Evolutionary conservation across 2,888 invertebrate species (phyloP).

Genomic region (Harpalus rubripes): DNA sequence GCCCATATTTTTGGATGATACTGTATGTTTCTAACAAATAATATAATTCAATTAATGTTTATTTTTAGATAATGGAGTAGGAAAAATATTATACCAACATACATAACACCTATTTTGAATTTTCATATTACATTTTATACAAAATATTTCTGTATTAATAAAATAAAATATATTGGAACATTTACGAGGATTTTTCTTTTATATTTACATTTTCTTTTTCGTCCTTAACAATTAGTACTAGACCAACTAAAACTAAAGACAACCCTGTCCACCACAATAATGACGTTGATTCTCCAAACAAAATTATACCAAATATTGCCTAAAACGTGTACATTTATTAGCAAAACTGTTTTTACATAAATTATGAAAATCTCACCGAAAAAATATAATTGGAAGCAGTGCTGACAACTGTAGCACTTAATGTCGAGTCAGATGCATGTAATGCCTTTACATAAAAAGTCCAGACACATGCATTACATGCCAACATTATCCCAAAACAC

Average conservation of each 20-base stretch:
- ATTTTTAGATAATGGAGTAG: slow-evolving; percentile 49
- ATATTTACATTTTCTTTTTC: slow-evolving; percentile 60
- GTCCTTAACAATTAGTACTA: slow-evolving; percentile 81
- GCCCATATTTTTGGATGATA: too few species aligned
- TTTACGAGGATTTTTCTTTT: slow-evolving; percentile 24
- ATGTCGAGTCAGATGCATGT: slow-evolving; percentile 81
- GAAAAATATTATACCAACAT: not conserved
- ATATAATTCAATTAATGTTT: not conserved
- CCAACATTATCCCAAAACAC: slow-evolving; percentile 79
- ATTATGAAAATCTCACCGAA: slow-evolving; percentile 77
- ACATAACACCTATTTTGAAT: not conserved
- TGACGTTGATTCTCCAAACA: slow-evolving; percentile 86
- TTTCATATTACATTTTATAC: slow-evolving; percentile 23
- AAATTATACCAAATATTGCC: slow-evolving; percentile 85
- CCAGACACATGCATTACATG: slow-evolving; percentile 82
- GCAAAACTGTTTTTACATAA: slow-evolving; percentile 12
- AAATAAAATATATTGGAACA: slow-evolving; percentile 10
- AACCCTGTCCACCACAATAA: slow-evolving; percentile 87
- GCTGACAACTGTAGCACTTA: slow-evolving; percentile 82
- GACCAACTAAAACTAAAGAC: slow-evolving; percentile 84
- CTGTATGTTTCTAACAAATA: too few species aligned
- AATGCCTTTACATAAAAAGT: slow-evolving; percentile 83
- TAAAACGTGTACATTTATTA: slow-evolving; percentile 73
- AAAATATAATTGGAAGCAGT: slow-evolving; percentile 83
- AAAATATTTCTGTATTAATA: slow-evolving; percentile 11